Percentiles rank a stretch among this genome's conserved stretches.
Conservation (phyloP, 2,113 vertebrate species). For the Abramis brama region DNA sequence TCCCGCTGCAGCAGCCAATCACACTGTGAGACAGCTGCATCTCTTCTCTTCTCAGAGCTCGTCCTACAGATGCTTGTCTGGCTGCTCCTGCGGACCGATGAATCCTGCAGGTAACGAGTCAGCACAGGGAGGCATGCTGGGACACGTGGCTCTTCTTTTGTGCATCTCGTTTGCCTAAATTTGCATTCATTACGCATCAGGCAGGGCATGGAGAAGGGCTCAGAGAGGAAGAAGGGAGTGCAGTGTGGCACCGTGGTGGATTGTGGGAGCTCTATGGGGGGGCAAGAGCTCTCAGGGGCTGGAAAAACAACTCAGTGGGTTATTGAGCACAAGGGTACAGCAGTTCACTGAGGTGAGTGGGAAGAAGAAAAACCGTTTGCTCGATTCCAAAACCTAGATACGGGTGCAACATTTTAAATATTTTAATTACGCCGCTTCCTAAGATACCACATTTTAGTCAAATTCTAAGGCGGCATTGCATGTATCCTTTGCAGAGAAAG, state of each 20-base stretch:
- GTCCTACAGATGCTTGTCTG: constrained; percentile 61
- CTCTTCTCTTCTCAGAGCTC: not conserved
- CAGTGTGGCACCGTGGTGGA: constrained; percentile 35
- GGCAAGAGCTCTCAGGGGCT: constrained; percentile 29
- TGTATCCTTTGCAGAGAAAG: not conserved
- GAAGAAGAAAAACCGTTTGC: not conserved
- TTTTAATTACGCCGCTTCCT: not conserved
- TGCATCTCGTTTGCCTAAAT: constrained; percentile 78
- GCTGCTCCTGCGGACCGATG: constrained; percentile 40
- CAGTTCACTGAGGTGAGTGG: constrained; percentile 20
- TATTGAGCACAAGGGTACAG: constrained; percentile 34
- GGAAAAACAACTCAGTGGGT: constrained; percentile 41
- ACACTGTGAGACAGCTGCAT: constrained; percentile 35
- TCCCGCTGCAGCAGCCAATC: constrained; percentile 27
- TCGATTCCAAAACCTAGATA: not conserved
- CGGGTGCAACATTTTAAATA: not conserved
- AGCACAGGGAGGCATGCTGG: constrained; percentile 71
- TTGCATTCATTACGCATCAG: constrained; percentile 74
- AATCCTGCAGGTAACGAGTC: constrained; percentile 67
- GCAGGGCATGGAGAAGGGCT: constrained; percentile 54
- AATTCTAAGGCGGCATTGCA: not conserved
- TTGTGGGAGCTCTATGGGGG: constrained; percentile 55
- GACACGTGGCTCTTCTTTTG: constrained; percentile 67
- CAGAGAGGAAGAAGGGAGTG: constrained; percentile 51
- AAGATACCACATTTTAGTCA: not conserved